Evolutionary conservation across 2,888 invertebrate genomes (phyloP).

Genomic region (Bombyx huttoni): DNA sequence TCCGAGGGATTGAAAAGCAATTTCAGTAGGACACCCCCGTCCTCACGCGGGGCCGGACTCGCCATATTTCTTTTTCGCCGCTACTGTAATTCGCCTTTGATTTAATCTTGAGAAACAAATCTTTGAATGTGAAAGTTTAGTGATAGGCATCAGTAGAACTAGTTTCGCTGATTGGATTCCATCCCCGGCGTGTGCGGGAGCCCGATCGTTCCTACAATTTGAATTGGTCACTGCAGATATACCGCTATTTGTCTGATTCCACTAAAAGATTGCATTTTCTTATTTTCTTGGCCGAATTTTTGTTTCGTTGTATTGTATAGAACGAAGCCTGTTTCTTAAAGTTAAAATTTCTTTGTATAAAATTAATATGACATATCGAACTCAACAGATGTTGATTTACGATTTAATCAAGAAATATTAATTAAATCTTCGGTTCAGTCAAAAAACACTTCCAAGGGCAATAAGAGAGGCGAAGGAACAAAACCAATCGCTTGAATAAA

Average conservation of each 20-base stretch:
- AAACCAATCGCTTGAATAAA: slow-evolving; percentile 10
- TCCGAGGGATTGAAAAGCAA: slow-evolving; percentile 75
- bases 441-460: too few species aligned
- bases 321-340: background rate
- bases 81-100: slow-evolving; percentile 72
- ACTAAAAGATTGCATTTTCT: slow-evolving; percentile 60
- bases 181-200: slow-evolving; percentile 34
- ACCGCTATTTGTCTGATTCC: slow-evolving; percentile 60
- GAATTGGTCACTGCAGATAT: slow-evolving; percentile 56
- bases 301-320: slow-evolving; percentile 12
- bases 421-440: too few species aligned
- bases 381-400: too few species aligned
- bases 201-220: slow-evolving; percentile 48
- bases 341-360: background rate
- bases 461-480: background rate
- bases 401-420: too few species aligned
- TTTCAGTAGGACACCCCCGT: slow-evolving; percentile 72
- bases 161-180: slow-evolving; percentile 68
- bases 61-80: slow-evolving; percentile 72
- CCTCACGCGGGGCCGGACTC: slow-evolving; percentile 60
- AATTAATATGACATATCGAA: too few species aligned
- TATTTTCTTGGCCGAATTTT: slow-evolving; percentile 47
- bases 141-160: slow-evolving; percentile 68
- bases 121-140: slow-evolving; percentile 71
- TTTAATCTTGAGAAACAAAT: slow-evolving; percentile 73